phyloP scores from a whole-genome alignment of 2,888 invertebrate genomes.

The Polydesmus complanatus region DNA sequence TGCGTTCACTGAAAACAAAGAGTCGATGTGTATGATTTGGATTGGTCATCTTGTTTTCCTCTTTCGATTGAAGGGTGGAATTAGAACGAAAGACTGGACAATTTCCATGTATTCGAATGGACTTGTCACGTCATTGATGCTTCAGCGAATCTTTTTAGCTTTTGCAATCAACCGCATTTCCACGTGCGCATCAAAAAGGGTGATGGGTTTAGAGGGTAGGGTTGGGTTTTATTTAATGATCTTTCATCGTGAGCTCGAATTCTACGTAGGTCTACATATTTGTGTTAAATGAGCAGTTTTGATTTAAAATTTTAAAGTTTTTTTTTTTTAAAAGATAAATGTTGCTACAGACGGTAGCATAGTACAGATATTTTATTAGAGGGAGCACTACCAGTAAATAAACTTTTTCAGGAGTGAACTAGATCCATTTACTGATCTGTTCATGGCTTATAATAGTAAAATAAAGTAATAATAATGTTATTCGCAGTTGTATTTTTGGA shows the following conservation, averaged over 20 bases:
- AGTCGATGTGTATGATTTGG: neutral
- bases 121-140: neutral
- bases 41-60: neutral
- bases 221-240: neutral
- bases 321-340: no score
- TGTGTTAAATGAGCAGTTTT: neutral
- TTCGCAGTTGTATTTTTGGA: no score
- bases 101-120: neutral
- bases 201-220: neutral
- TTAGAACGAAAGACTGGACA: neutral
- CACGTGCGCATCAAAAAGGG: no score
- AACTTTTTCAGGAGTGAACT: no score
- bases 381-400: no score
- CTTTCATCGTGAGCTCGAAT: neutral
- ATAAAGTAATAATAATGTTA: no score
- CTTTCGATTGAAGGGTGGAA: neutral
- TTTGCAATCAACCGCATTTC: neutral
- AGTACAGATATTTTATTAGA: no score
- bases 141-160: neutral
- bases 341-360: no score
- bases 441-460: no score
- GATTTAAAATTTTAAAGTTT: neutral
- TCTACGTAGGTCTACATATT: neutral
- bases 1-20: neutral
- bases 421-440: no score